phyloP scores from a whole-genome alignment of 2,113 vertebrate genomes.

The Todiramphus chloris region DNA sequence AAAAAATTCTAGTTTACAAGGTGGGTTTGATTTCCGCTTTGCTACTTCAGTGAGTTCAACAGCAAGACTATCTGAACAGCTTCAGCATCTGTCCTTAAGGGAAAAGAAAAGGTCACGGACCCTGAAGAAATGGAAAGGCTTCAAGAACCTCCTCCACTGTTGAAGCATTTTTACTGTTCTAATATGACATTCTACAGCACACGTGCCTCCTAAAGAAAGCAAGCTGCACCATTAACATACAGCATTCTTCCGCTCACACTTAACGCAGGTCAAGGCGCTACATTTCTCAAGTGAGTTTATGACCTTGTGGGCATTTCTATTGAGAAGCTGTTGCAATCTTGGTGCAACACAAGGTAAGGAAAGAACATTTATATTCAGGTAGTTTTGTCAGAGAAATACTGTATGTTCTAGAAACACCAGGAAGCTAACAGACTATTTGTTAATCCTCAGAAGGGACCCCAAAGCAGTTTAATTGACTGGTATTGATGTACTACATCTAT shows the following conservation, averaged over 20 bases:
- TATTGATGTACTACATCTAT: background rate
- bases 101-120: background rate
- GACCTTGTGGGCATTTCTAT: background rate
- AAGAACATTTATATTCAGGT: background rate
- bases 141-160: background rate
- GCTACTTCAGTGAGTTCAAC: background rate
- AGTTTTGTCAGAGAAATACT: background rate
- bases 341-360: background rate
- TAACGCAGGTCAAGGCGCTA: background rate
- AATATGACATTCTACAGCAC: background rate
- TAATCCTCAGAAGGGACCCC: background rate
- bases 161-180: background rate
- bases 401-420: background rate
- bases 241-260: background rate
- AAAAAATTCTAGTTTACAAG: background rate
- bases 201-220: background rate
- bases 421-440: background rate
- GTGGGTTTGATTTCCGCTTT: background rate
- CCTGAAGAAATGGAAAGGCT: background rate
- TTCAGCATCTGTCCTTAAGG: background rate
- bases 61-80: background rate
- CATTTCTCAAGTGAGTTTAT: background rate
- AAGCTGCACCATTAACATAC: background rate
- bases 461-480: background rate
- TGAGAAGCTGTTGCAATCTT: background rate